Percentiles rank a stretch among this genome's conserved stretches.
These are phyloP conservation scores for Epistrophe eligans DNA, from an alignment of 2,888 invertebrate genomes.

Conservation along the genomic window DNA sequence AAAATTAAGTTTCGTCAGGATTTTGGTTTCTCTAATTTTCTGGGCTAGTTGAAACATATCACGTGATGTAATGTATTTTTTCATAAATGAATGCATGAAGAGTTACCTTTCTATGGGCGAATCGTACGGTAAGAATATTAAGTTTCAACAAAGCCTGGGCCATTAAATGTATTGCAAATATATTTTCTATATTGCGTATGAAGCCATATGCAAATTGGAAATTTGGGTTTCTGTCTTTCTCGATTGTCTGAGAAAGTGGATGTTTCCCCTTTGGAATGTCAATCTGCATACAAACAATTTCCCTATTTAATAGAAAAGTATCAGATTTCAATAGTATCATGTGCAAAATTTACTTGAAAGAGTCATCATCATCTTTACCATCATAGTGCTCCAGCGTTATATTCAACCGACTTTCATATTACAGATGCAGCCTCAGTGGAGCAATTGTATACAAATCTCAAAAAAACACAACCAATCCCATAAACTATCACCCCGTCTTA, in stretches of 20 bases:
- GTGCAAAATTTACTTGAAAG: neutral
- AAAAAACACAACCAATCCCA: conserved; percentile 34
- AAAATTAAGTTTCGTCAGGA: too few relatives aligned
- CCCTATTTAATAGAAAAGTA: neutral
- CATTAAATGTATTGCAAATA: too few relatives aligned
- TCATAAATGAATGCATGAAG: too few relatives aligned
- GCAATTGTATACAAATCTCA: conserved; percentile 26
- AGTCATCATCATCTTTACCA: neutral
- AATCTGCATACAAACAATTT: neutral
- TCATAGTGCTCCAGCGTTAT: conserved; percentile 43
- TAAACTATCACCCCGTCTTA: conserved; percentile 44
- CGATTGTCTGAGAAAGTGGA: neutral
- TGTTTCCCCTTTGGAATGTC: neutral
- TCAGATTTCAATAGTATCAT: neutral
- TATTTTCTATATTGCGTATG: too few relatives aligned
- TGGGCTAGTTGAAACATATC: too few relatives aligned
- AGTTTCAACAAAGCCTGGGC: too few relatives aligned
- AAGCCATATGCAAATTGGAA: too few relatives aligned
- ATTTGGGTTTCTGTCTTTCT: too few relatives aligned
- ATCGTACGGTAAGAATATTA: too few relatives aligned
- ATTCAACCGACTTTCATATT: neutral
- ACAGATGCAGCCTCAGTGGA: conserved; percentile 47
- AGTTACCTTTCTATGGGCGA: too few relatives aligned
- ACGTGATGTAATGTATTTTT: too few relatives aligned
- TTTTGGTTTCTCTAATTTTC: too few relatives aligned